These are phyloP conservation scores for Drosophila neotestacea DNA, from an alignment of 2,888 invertebrate species.

Conservation along the genomic window DNA sequence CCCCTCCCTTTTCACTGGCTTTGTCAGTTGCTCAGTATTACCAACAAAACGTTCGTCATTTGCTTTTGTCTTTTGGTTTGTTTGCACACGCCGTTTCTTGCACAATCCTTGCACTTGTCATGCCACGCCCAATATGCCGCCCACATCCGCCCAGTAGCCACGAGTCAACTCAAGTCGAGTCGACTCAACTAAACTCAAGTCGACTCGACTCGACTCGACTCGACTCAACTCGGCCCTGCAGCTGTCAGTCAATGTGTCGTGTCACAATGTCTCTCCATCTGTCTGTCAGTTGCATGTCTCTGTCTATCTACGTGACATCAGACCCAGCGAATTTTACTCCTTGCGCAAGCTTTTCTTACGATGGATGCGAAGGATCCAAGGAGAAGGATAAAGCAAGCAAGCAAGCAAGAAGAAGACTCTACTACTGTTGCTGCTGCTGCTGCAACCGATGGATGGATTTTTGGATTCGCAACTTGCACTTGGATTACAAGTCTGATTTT, in stretches of 20 bases:
- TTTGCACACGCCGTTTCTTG: constrained; percentile 79
- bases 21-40: constrained; percentile 52
- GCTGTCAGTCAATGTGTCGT: constrained; percentile 83
- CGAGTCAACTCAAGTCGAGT: constrained; percentile 30
- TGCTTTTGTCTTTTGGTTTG: constrained; percentile 80
- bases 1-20: constrained; percentile 20
- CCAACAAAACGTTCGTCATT: constrained; percentile 75
- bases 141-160: constrained; percentile 25
- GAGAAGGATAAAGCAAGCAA: constrained; percentile 41
- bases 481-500: constrained; percentile 82
- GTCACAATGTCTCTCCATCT: constrained; percentile 83
- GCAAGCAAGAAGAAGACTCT: constrained; percentile 11
- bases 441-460: constrained; percentile 81
- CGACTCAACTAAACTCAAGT: constrained; percentile 1
- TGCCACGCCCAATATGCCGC: constrained; percentile 25
- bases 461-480: constrained; percentile 81
- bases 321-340: constrained; percentile 67
- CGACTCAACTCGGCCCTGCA: constrained; percentile 61
- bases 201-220: constrained; percentile 2
- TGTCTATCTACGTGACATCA: constrained; percentile 83
- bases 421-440: constrained; percentile 42
- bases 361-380: constrained; percentile 23
- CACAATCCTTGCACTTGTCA: constrained; percentile 69
- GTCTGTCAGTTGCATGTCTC: constrained; percentile 83
- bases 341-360: constrained; percentile 60